Base-by-base conservation (phyloP, 2,113 vertebrate genomes). In the Sorex fumeus region DNA sequence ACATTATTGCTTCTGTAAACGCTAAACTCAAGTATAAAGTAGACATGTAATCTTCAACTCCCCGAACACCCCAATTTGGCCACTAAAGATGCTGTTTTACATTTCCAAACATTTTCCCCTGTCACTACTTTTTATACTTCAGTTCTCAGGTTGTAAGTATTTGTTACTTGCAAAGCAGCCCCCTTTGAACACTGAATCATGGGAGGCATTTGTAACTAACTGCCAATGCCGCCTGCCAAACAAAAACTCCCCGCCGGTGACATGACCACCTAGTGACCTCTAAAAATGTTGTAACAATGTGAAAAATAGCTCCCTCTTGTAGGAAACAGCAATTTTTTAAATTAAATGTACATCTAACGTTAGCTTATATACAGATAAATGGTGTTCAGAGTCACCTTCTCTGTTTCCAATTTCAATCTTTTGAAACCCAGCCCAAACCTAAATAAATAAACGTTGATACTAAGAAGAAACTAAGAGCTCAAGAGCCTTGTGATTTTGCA, bases 241-340 rank as follows among this genome's bases (percentile, higher is more conserved):
- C 98, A 98, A 98, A 98, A 98, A 98, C 98, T 98, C 98, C 98
- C 98, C 97, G 97, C 98, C 98, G 97, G 98, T 98, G 98, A 98
- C 97, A 97, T 98, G 98, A 98, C 98, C 98, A 98, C 97, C 98
- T 98, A 98, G 98, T 98, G 98, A 98, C 98, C 98, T 98, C 97
- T 98, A 98, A 98, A 98, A 98, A 98, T 98, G 98, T 98, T 98
- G 98, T 98, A 98, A 98, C 98, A 98, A 98, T 98, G 98, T 98
- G 98, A 98, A 98, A 98, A 98, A 98, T 98, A 98, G 98, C 98
- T 98, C 98, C 98, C 98, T 98, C 98, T 98, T 97, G 98, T 98
- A 98, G 98, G 98, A 98, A 98, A 98, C 97, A 95, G 98, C 98
- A 98, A 98, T 98, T 98, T 98, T 98, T 98, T 96, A 98, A 98